Conservation (phyloP, 92 coral and sea anemone genomes). For the Epizoanthus ramosus region DNA sequence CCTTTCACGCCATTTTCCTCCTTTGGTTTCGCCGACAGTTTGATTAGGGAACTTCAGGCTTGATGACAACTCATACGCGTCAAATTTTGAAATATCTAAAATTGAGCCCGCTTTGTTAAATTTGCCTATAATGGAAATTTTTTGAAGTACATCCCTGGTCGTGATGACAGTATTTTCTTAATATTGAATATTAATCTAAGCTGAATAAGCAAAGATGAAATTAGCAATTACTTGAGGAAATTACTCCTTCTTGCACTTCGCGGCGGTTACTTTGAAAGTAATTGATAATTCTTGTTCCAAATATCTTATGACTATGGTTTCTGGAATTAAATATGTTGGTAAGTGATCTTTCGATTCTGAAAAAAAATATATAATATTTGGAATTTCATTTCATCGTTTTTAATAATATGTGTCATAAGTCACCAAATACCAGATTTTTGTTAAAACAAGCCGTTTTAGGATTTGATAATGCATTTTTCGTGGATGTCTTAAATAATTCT, state of each 20-base stretch:
- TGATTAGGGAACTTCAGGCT: background rate
- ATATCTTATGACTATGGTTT: background rate
- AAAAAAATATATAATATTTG: no score
- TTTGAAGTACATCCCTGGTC: background rate
- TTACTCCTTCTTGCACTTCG: no score
- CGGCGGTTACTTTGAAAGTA: background rate
- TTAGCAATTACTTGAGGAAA: no score
- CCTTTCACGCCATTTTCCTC: background rate
- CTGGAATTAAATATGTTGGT: background rate
- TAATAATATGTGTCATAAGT: no score
- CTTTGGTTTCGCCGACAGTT: background rate
- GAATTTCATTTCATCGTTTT: no score
- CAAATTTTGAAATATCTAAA: background rate
- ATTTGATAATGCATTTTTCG: no score
- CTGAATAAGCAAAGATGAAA: background rate
- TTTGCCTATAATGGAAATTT: background rate
- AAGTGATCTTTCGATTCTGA: background rate
- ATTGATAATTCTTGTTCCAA: background rate
- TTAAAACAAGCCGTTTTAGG: no score
- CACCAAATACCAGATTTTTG: no score
- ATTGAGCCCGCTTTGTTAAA: background rate
- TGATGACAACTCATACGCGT: constrained; percentile 11
- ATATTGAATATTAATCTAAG: background rate
- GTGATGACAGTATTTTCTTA: background rate
- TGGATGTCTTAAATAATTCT: no score